Conservation (phyloP, 1,140 invertebrate species). For the Caenorhabditis tropicalis region DNA sequence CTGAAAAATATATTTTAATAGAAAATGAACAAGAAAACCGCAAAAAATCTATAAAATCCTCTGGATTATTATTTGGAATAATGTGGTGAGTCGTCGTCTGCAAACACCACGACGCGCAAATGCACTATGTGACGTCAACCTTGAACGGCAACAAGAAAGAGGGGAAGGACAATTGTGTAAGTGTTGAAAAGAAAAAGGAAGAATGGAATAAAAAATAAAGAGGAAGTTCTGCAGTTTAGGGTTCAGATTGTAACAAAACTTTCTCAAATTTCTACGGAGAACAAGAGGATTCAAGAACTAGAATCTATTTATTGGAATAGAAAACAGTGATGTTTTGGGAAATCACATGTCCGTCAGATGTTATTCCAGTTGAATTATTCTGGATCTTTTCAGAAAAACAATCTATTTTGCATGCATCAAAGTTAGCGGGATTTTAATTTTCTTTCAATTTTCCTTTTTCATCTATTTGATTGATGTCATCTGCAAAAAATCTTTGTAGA, state of each 20-base stretch:
- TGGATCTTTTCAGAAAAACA: too few relatives aligned
- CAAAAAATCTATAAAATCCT: not conserved
- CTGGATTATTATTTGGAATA: too few relatives aligned
- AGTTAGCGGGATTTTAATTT: not conserved
- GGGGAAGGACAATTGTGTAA: not conserved
- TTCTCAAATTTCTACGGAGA: too few relatives aligned
- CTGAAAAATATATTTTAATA: conserved; percentile 27
- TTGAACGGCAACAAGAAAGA: not conserved
- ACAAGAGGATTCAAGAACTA: too few relatives aligned
- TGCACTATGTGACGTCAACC: not conserved
- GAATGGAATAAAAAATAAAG: not conserved
- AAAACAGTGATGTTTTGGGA: too few relatives aligned
- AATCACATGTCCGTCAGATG: too few relatives aligned
- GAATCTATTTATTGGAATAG: too few relatives aligned
- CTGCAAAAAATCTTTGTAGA: too few relatives aligned
- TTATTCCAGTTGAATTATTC: too few relatives aligned
- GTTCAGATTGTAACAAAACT: not conserved
- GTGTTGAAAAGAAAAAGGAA: not conserved
- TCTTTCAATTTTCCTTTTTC: not conserved
- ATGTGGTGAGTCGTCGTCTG: conserved; percentile 26
- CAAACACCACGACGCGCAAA: not conserved
- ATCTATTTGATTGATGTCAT: not conserved
- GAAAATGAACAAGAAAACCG: not conserved
- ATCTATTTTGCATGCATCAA: too few relatives aligned
- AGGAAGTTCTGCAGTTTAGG: not conserved